Evolutionary conservation across 2,113 vertebrate genomes (phyloP).

Genomic region (Ailuropoda melanoleuca): DNA sequence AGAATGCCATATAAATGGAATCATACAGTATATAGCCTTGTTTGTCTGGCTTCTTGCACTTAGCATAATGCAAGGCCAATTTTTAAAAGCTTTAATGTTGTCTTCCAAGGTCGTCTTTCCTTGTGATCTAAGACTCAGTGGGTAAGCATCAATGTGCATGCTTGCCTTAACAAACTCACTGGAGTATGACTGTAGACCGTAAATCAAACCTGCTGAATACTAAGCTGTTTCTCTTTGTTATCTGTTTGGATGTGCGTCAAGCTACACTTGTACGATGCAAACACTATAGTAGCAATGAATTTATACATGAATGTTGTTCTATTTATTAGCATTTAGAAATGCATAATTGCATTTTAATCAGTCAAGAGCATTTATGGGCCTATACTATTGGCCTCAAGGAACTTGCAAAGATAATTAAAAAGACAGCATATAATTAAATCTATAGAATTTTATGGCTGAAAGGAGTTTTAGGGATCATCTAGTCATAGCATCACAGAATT

Average conservation of each 20-base stretch:
- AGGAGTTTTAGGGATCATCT: not conserved
- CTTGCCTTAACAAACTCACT: not conserved
- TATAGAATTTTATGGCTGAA: not conserved
- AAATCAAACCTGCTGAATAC: not conserved
- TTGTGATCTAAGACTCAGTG: not conserved
- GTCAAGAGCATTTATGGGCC: not conserved
- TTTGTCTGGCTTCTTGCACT: not conserved
- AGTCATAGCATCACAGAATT: not conserved
- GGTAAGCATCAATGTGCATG: not conserved
- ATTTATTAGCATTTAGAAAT: conserved; percentile 26
- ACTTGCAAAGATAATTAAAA: not conserved
- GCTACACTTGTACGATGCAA: not conserved
- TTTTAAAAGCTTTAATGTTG: conserved; percentile 33
- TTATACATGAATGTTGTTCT: not conserved
- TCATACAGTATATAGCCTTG: not conserved
- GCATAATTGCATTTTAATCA: not conserved
- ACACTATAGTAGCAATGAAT: not conserved
- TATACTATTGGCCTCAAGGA: not conserved
- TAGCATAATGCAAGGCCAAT: not conserved
- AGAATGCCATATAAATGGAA: not conserved
- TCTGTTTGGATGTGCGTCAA: not conserved
- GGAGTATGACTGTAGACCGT: not conserved
- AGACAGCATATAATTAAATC: not conserved
- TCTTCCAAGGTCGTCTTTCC: conserved; percentile 6
- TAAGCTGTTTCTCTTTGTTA: not conserved